These are phyloP conservation scores for Ptychodera flava DNA, from an alignment of 35 echinoderm and acorn worm species.

Conservation along the genomic window DNA sequence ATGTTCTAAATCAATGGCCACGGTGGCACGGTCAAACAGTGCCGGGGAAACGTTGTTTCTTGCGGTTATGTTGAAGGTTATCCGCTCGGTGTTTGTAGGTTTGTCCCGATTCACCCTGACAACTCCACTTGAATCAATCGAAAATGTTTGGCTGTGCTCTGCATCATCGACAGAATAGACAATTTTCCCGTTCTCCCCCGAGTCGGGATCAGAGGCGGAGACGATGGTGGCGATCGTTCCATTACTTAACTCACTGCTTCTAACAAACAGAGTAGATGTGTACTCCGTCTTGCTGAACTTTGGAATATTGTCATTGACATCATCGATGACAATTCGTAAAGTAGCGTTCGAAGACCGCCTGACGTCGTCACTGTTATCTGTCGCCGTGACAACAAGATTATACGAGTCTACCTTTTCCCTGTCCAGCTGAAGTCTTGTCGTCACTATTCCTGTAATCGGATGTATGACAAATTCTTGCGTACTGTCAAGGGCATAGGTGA, in stretches of 20 bases:
- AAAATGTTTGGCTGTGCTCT: conserved; percentile 52
- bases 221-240: conserved; percentile 48
- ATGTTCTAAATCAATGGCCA: background rate
- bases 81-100: background rate
- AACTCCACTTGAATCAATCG: conserved; percentile 8
- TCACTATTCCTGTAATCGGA: conserved; percentile 48
- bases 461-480: conserved; percentile 52
- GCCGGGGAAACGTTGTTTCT: background rate
- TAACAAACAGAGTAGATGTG: conserved; percentile 46
- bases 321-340: conserved; percentile 55
- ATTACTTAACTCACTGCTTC: conserved; percentile 11
- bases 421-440: conserved; percentile 37
- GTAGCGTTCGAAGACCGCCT: conserved; percentile 22
- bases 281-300: conserved; percentile 54
- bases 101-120: background rate
- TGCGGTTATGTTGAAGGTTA: background rate
- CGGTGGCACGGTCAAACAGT: background rate
- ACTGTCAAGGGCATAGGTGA: conserved; percentile 32
- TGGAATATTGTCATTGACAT: conserved; percentile 88
- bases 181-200: conserved; percentile 51
- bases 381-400: conserved; percentile 45
- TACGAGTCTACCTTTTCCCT: conserved; percentile 56
- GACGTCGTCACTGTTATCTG: conserved; percentile 42
- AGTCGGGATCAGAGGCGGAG: conserved; percentile 63
- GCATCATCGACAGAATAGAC: conserved; percentile 30